Evolutionary conservation across 1,140 invertebrate species (phyloP).

Genomic region (Philopotamus ludificatus): DNA sequence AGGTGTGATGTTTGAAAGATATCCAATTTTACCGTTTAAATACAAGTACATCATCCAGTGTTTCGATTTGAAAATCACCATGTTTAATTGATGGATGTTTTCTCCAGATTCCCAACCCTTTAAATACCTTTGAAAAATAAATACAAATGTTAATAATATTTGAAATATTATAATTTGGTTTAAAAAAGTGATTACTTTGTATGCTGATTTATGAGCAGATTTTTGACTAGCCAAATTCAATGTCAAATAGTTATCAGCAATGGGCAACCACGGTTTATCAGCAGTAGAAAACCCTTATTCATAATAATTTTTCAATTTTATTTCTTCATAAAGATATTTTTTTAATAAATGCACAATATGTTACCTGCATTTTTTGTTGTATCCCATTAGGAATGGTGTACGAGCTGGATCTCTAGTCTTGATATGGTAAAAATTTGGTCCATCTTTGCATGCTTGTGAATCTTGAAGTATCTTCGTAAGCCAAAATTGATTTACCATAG

Average conservation of each 20-base stretch:
- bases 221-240: conserved; percentile 52
- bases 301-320: conserved; percentile 37
- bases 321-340: not conserved
- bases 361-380: conserved; percentile 64
- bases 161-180: not conserved
- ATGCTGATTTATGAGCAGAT: not conserved
- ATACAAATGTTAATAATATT: not conserved
- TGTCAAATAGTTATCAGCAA: conserved; percentile 60
- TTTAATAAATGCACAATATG: conserved; percentile 23
- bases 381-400: conserved; percentile 78
- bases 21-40: too few relatives aligned
- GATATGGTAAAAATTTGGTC: conserved; percentile 52
- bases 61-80: not conserved
- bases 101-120: not conserved
- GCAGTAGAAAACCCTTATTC: conserved; percentile 39
- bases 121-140: conserved; percentile 4
- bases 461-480: conserved; percentile 58
- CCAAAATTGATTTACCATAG: conserved; percentile 65
- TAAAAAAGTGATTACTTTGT: not conserved
- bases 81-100: not conserved
- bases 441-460: conserved; percentile 57
- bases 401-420: conserved; percentile 66
- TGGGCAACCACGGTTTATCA: conserved; percentile 63
- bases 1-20: too few relatives aligned
- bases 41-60: not conserved